Percentiles rank a stretch among this genome's conserved stretches.
Conservation (phyloP, 2,797 vertebrate genomes). For the Adelosebastes latens region DNA sequence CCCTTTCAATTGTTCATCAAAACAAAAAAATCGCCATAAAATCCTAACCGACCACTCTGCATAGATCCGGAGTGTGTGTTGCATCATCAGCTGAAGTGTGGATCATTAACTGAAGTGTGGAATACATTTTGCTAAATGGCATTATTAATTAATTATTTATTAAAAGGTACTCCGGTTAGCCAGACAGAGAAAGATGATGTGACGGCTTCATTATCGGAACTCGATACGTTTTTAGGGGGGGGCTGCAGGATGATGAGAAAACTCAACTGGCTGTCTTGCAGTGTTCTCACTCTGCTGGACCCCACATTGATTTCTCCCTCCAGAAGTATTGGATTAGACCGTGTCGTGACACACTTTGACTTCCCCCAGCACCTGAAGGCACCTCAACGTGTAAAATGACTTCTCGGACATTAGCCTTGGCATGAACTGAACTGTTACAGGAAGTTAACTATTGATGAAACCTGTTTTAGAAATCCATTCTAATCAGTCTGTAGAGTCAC, state of each 20-base stretch:
- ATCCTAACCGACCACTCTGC: conserved; percentile 22
- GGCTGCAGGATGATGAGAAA: conserved; percentile 41
- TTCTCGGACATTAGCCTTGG: conserved; percentile 6
- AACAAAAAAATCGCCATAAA: conserved; percentile 9
- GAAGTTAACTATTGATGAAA: background rate
- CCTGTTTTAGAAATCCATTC: background rate
- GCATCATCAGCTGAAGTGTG: conserved; percentile 44
- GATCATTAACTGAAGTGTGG: conserved; percentile 35
- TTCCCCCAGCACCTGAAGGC: background rate
- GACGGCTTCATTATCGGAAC: conserved; percentile 59
- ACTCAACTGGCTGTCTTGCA: conserved; percentile 15
- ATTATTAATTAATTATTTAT: conserved; percentile 18
- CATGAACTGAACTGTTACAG: background rate
- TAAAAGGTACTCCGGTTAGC: conserved; percentile 24
- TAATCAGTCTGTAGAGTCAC: background rate
- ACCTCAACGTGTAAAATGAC: conserved; percentile 35
- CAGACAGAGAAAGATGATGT: conserved; percentile 25
- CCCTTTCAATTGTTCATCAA: conserved; percentile 1
- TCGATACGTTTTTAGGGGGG: conserved; percentile 29
- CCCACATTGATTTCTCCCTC: conserved; percentile 53
- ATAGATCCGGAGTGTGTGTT: conserved; percentile 17
- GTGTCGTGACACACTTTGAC: conserved; percentile 59
- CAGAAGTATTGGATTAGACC: conserved; percentile 54
- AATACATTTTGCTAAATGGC: conserved; percentile 36
- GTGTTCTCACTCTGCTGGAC: conserved; percentile 42